Conservation (phyloP, 2,797 vertebrate species). For the Coendou prehensilis region DNA sequence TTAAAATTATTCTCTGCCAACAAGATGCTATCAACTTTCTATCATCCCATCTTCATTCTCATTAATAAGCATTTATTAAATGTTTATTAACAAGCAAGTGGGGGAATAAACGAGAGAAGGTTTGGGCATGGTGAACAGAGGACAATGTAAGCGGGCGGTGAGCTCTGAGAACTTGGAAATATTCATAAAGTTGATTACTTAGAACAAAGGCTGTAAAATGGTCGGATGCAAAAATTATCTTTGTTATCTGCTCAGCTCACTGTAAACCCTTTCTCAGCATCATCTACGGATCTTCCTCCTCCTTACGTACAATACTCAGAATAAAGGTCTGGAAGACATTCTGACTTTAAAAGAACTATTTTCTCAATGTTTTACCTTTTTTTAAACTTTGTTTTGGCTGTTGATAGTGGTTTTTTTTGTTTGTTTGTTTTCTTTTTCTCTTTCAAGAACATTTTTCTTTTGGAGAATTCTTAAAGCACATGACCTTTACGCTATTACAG, state of each 20-base stretch:
- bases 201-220: neutral
- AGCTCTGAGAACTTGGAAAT: neutral
- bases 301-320: neutral
- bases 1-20: neutral
- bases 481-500: neutral
- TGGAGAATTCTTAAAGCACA: neutral
- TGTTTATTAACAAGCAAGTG: neutral
- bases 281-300: neutral
- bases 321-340: neutral
- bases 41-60: neutral
- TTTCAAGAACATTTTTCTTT: conserved; percentile 18
- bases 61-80: neutral
- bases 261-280: neutral
- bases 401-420: neutral
- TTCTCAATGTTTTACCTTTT: neutral
- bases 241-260: neutral
- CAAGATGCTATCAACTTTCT: neutral
- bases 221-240: neutral
- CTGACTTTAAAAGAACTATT: neutral
- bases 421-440: neutral
- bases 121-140: neutral
- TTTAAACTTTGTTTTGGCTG: neutral
- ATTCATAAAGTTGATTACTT: neutral
- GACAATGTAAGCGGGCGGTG: neutral
- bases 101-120: neutral